Evolutionary conservation across 2,888 invertebrate species (phyloP), one percentile per base, ranked within the genome.

Genomic region (Drosophila helvetica): DNA sequence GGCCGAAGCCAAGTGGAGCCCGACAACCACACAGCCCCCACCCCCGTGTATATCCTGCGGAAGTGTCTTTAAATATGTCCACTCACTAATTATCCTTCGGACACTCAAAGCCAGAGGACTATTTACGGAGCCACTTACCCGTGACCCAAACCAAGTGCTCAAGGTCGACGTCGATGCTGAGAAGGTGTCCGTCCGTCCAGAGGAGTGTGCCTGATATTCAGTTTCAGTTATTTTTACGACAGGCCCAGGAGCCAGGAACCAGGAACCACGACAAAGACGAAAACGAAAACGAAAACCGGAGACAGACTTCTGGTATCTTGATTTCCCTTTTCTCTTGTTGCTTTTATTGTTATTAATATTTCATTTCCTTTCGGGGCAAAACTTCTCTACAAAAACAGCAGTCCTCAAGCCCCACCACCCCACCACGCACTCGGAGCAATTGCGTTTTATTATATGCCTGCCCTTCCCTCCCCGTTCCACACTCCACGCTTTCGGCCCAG

Each of bases 291-390:
- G 8, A 7, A 18, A 12, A 10, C 30, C 15, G 10, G 17, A 15
- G 33, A n/a, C 77, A 68, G 42, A 43, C 66, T 60, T 52, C 61
- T 77, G 48, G 45, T 65, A 52, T 73, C 65, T 60, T 66, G 56
- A 58, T 69, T 66, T 55, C 43, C 30, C 57, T 22, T 38, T 59
- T 52, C 61, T 77, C 68, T 77, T 85, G 78, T 81, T 78, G 79
- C 79, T 72, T 78, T 79, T 80, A 86, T 85, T 82, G 66, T 79
- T 82, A 85, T 83, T 87, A 83, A 87, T 83, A 88, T 83, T 83
- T 83, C 80, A 83, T 77, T 79, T 85, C 75, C 86, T 59, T 72
- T 71, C 15, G 50, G 71, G 33, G n/a, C 30, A 48, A 27, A 47
- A 38, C 50, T n/a, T 47, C 27, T 2, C n/a, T 50, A 47, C 57